These are phyloP conservation scores for Seriola rivoliana DNA, from an alignment of 2,113 vertebrate genomes.

Conservation along the genomic window DNA sequence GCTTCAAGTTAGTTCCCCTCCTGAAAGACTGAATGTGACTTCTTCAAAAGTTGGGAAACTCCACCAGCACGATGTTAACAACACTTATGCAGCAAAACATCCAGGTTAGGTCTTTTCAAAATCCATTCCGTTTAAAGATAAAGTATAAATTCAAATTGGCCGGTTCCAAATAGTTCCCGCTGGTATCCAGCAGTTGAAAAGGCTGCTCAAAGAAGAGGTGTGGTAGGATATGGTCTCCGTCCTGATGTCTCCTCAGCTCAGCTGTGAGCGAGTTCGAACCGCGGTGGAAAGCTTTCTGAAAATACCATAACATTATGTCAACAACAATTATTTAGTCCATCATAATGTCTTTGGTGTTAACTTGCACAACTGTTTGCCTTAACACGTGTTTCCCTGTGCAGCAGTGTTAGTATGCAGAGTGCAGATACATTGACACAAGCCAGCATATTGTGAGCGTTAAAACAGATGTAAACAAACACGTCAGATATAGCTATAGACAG, in stretches of 20 bases:
- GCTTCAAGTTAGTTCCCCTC: constrained; percentile 31
- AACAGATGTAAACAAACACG: constrained; percentile 52
- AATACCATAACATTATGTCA: constrained; percentile 28
- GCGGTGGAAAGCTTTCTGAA: constrained; percentile 41
- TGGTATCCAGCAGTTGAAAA: constrained; percentile 40
- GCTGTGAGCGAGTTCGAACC: constrained; percentile 17
- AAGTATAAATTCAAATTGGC: constrained; percentile 9
- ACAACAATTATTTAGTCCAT: constrained; percentile 11
- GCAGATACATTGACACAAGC: constrained; percentile 3
- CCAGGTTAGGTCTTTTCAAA: constrained; percentile 73
- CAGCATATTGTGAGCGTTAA: neutral
- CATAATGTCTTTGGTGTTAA: neutral
- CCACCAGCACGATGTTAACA: constrained; percentile 9
- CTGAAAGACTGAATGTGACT: constrained; percentile 5
- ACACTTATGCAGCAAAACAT: constrained; percentile 31
- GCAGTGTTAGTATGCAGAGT: constrained; percentile 2
- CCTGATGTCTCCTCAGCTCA: constrained; percentile 42
- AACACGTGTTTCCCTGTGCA: constrained; percentile 56
- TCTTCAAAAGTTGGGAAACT: constrained; percentile 55
- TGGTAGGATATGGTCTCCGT: constrained; percentile 66
- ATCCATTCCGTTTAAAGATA: constrained; percentile 72
- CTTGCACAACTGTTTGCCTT: constrained; percentile 36
- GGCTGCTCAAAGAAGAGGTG: constrained; percentile 58
- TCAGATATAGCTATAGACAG: constrained; percentile 2
- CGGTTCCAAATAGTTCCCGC: constrained; percentile 42